phyloP scores from a whole-genome alignment of 2,113 vertebrate species.

The Crypturellus undulatus region DNA sequence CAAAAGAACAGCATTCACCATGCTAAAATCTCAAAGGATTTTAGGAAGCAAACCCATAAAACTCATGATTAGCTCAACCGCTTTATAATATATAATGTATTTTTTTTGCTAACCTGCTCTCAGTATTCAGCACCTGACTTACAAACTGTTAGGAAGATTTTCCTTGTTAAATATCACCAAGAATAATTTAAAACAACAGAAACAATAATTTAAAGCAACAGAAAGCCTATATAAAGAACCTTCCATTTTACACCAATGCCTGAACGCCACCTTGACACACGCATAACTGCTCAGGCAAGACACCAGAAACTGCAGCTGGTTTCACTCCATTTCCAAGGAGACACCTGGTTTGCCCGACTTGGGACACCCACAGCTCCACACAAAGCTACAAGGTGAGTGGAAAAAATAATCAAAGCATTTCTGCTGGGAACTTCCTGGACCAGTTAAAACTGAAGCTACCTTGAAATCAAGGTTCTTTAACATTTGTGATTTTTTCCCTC shows the following conservation, averaged over 20 bases:
- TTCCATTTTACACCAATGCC: not conserved
- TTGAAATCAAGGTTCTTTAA: not conserved
- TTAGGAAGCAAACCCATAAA: not conserved
- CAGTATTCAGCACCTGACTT: not conserved
- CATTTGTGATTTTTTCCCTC: not conserved
- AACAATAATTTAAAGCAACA: not conserved
- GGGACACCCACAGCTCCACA: not conserved
- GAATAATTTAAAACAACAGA: not conserved
- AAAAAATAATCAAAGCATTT: not conserved
- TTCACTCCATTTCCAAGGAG: not conserved
- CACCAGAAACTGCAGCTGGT: rapidly evolving
- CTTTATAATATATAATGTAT: not conserved
- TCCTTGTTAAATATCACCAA: not conserved
- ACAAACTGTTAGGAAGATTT: not conserved
- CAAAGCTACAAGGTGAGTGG: not conserved
- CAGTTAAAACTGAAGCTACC: not conserved
- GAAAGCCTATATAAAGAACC: not conserved
- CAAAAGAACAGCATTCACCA: not conserved
- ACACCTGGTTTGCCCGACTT: rapidly evolving
- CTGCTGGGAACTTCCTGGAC: not conserved
- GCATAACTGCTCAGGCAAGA: not conserved
- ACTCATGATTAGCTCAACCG: not conserved
- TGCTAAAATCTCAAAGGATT: not conserved
- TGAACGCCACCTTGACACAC: not conserved
- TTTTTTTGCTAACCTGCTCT: not conserved